A percentile compares a stretch with the other conserved stretches of the same genome.
Evolutionary conservation across 2,113 vertebrate species (phyloP).

Genomic region (Brienomyrus brachyistius): DNA sequence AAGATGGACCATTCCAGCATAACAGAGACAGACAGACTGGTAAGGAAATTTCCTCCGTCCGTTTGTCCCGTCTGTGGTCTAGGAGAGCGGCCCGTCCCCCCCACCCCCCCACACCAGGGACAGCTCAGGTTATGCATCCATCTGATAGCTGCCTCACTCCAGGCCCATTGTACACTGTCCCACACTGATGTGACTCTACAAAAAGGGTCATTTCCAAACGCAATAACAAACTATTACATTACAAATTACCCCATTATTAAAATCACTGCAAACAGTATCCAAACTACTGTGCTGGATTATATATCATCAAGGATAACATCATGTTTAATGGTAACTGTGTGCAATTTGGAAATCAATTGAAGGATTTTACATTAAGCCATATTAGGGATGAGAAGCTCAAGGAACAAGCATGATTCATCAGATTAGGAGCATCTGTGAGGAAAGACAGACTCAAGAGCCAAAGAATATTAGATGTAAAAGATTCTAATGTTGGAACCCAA

Average conservation of each 20-base stretch:
- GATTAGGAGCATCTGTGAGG: not conserved
- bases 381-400: not conserved
- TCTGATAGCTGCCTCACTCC: not conserved
- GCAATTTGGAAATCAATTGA: not conserved
- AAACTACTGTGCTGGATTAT: not conserved
- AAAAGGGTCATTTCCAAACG: not conserved
- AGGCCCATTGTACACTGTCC: not conserved
- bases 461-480: not conserved
- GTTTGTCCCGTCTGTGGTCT: not conserved
- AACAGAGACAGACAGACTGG: not conserved
- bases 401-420: not conserved
- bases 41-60: not conserved
- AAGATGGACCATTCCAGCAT: not conserved
- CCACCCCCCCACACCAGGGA: not conserved
- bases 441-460: not conserved
- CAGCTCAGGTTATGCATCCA: not conserved
- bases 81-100: not conserved
- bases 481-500: not conserved
- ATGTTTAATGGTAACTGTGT: not conserved
- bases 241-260: not conserved
- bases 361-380: not conserved
- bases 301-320: not conserved
- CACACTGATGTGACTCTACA: not conserved
- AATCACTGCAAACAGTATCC: not conserved
- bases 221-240: not conserved